These are phyloP conservation scores for Xestia ashworthii DNA, from an alignment of 2,888 invertebrate genomes.

Conservation along the genomic window DNA sequence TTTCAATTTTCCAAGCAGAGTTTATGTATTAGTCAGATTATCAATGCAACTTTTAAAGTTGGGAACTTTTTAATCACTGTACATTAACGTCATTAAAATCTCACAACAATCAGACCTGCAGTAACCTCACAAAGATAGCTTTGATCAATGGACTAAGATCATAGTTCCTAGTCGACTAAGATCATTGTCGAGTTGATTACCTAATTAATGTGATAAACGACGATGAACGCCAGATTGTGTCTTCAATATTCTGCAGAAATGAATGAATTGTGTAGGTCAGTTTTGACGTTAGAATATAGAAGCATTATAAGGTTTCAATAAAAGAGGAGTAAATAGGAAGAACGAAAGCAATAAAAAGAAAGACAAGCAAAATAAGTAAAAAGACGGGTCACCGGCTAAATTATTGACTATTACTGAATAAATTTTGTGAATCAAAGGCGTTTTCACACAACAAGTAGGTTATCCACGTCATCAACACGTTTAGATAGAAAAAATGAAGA, in stretches of 20 bases:
- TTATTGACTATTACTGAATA: background rate
- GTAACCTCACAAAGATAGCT: background rate
- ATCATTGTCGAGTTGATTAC: background rate
- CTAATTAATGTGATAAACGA: slow-evolving; percentile 4
- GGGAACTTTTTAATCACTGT: background rate
- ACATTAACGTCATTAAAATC: too few species aligned
- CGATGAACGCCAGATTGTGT: background rate
- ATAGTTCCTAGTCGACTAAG: background rate
- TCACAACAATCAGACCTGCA: background rate
- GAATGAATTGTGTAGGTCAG: slow-evolving; percentile 4
- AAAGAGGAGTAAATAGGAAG: background rate
- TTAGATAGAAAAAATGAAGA: background rate
- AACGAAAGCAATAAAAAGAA: background rate
- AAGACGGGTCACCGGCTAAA: background rate
- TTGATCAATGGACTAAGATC: slow-evolving; percentile 1
- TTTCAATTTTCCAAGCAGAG: background rate
- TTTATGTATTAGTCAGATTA: background rate
- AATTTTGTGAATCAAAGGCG: background rate
- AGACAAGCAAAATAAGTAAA: background rate
- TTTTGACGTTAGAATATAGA: background rate
- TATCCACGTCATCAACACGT: background rate
- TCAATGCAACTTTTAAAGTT: background rate
- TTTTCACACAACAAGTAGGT: background rate
- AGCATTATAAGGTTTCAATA: background rate
- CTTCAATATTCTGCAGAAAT: background rate